Evolutionary conservation across 2,113 vertebrate genomes (phyloP), one percentile per base, ranked within the genome.

Genomic region (Ameiurus melas): DNA sequence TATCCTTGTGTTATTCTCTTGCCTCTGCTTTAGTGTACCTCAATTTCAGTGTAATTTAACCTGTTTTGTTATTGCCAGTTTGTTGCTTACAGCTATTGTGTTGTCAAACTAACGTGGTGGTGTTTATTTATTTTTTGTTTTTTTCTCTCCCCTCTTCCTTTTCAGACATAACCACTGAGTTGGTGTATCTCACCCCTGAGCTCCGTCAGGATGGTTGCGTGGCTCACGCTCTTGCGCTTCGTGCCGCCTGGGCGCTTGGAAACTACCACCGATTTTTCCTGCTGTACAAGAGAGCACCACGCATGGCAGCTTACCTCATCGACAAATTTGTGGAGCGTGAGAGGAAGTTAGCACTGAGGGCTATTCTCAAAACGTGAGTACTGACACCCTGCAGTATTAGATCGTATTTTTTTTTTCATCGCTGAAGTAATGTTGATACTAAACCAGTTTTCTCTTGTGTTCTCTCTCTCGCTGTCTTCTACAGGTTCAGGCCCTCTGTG

Each of bases 341-440:
- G 93, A 94, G 97, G 94, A 97, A 93, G 89, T 79, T 93, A 0
- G 97, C 97, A 25, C 96, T 98, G 92, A 95, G 95, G 93, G 97
- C 97, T 84, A 97, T 98, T 92, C 93, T 98, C 88, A 98, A 98
- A 97, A 96, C 97, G 97, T 98, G 95, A 95, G 97, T 96, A n/a
- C 9, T 1, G 3, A 33, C 20, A 20, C 5, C 2, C 12, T 25
- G 3, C 6, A 1, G 22, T 36, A 71, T 36, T 68, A 33, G 4
- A 3, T 12, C 1, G 1, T 2, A 78, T 22, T 7, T 0, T 6
- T 14, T 8, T 84, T 1, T 68, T 47, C 4, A 17, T 5, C 16
- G 13, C 17, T 83, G n/a, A 22, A 14, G 20, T 51, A 77, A 47
- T 30, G 6, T 20, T 55, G 22, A 14, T 78, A 53, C 13, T 78